Evolutionary conservation across 2,113 vertebrate genomes (phyloP), one percentile per base, ranked within the genome.

Genomic region (Phrynosoma blainvillii): DNA sequence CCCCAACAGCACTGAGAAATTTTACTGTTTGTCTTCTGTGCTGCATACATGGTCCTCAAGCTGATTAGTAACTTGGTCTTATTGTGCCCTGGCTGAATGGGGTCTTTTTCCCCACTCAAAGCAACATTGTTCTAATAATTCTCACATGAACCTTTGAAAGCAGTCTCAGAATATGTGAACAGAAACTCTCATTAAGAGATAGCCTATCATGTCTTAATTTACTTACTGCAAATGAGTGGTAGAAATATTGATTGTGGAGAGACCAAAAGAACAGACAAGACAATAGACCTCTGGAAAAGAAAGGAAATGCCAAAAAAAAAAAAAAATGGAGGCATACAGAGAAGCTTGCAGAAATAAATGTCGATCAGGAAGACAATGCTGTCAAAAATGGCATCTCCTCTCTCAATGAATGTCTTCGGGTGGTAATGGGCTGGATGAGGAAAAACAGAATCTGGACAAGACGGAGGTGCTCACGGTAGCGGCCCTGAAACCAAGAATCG

Each of bases 21-120:
- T 88, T 82, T 84, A 59, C 25, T 20, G 18, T 27, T 1, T 84
- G 89, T 88, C 0, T 6, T 76, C 11, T 40, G 20, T 59, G 71
- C 86, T 91, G 74, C 32, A 73, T 87, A 89, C 81, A 73, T 47
- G 80, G 36, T 91, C 59, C 23, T 40, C 70, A 85, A 70, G 10
- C 59, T 89, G 75, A 21, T 82, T 52, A 0, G 0, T 84, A 93
- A 82, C 66, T 86, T 47, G 13, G 1, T 84, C 84, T 75, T 82
- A 16, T 87, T 91, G 70, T 85, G 89, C 42, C 62, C 47, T 59
- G 81, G 11, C n/a, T 79, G 9, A 89, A 30, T 70, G 79, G 11
- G 10, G 56, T 6, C 56, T 59, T 59, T 80, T 86, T 36, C 23
- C 0, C 0, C 87, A 20, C 73, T 40, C n/a, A 27, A 21, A 71